phyloP scores from a whole-genome alignment of 2,797 vertebrate species.

The Sebastes matsubarae region DNA sequence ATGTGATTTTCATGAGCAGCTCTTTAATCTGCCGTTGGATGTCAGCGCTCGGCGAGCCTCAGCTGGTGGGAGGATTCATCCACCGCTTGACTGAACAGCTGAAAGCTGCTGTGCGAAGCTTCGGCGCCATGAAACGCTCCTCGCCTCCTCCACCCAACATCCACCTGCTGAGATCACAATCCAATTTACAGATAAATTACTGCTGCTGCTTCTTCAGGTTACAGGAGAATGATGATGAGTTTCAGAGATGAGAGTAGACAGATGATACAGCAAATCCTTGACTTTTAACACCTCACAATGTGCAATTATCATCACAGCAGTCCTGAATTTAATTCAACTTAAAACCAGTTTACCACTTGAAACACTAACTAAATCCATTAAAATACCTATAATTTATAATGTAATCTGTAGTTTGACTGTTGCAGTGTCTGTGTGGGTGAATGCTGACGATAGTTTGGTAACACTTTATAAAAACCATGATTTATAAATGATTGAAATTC shows the following conservation, averaged over 20 bases:
- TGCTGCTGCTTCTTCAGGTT: not conserved
- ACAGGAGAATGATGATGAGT: not conserved
- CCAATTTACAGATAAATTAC: not conserved
- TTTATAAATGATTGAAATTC: not conserved
- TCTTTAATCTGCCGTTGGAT: slow-evolving; percentile 43
- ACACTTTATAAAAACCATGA: too few species aligned
- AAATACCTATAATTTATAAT: not conserved
- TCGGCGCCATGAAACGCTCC: not conserved
- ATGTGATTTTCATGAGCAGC: slow-evolving; percentile 40
- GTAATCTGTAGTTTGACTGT: not conserved
- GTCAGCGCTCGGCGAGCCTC: not conserved
- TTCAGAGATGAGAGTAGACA: not conserved
- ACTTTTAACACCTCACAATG: not conserved
- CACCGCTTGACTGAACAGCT: slow-evolving; percentile 10
- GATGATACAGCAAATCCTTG: not conserved
- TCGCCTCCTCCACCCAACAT: not conserved
- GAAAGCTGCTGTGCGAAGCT: not conserved
- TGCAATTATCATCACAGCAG: not conserved
- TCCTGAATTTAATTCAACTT: not conserved
- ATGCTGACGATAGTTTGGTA: not conserved
- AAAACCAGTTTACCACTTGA: not conserved
- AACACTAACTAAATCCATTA: not conserved
- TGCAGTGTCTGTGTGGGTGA: not conserved
- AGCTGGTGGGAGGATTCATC: slow-evolving; percentile 20
- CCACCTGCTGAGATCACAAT: slow-evolving; percentile 13